Conservation (phyloP, 2,113 vertebrate species). For the Irena cyanogastra region DNA sequence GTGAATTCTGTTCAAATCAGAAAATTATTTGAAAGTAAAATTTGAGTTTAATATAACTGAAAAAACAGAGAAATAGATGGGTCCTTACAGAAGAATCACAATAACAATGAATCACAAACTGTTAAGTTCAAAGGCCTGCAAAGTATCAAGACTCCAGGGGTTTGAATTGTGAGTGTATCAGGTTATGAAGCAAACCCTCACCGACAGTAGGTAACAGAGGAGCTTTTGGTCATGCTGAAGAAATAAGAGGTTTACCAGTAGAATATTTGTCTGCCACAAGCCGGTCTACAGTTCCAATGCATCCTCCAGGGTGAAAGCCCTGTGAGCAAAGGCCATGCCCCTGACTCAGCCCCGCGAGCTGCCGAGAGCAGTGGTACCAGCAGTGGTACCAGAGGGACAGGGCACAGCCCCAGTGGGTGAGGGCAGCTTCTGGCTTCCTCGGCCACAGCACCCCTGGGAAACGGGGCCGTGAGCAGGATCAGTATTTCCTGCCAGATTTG, state of each 20-base stretch:
- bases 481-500: neutral
- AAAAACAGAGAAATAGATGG: neutral
- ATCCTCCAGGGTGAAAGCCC: neutral
- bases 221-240: neutral
- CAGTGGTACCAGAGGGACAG: neutral
- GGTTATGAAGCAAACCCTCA: neutral
- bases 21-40: neutral
- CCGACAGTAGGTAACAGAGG: accelerated
- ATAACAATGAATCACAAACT: neutral
- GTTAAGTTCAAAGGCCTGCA: neutral
- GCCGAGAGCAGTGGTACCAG: neutral
- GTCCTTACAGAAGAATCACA: neutral
- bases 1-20: neutral
- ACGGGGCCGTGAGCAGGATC: neutral
- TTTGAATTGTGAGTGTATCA: neutral
- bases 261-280: neutral
- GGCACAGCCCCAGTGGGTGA: neutral
- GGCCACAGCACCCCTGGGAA: neutral
- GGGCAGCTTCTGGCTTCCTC: accelerated
- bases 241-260: neutral
- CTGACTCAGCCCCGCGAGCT: neutral
- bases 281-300: neutral
- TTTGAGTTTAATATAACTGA: neutral
- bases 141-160: neutral
- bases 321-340: neutral